These are phyloP conservation scores for Aythya baeri DNA, from an alignment of 2,113 vertebrate species.

Conservation along the genomic window DNA sequence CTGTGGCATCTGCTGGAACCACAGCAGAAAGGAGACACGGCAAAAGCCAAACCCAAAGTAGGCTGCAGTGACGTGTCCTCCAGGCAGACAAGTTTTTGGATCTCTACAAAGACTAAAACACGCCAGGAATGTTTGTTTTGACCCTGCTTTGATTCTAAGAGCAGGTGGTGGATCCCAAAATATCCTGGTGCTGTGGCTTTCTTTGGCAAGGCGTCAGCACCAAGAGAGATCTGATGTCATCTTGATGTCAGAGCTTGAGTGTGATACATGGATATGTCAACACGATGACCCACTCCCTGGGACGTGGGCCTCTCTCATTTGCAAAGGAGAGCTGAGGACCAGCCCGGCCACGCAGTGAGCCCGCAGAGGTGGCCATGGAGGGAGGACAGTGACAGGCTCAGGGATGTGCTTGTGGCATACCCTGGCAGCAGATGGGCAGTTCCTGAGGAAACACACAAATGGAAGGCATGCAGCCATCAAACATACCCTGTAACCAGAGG, in stretches of 20 bases:
- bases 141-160: background rate
- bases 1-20: background rate
- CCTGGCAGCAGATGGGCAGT: background rate
- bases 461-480: background rate
- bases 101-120: background rate
- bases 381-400: rapidly evolving
- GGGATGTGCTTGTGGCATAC: background rate
- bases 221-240: background rate
- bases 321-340: background rate
- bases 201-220: background rate
- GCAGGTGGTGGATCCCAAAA: background rate
- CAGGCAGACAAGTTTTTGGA: background rate
- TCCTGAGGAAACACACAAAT: background rate
- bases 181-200: background rate
- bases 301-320: background rate
- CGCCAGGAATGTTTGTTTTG: background rate
- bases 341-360: background rate
- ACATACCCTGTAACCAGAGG: background rate
- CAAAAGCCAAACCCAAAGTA: background rate
- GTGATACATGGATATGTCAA: background rate
- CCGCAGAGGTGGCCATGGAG: background rate
- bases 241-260: background rate
- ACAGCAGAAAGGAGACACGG: background rate
- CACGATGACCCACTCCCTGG: rapidly evolving
- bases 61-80: background rate